Evolutionary conservation across 2,113 vertebrate species (phyloP).

Genomic region (Dasyurus viverrinus): DNA sequence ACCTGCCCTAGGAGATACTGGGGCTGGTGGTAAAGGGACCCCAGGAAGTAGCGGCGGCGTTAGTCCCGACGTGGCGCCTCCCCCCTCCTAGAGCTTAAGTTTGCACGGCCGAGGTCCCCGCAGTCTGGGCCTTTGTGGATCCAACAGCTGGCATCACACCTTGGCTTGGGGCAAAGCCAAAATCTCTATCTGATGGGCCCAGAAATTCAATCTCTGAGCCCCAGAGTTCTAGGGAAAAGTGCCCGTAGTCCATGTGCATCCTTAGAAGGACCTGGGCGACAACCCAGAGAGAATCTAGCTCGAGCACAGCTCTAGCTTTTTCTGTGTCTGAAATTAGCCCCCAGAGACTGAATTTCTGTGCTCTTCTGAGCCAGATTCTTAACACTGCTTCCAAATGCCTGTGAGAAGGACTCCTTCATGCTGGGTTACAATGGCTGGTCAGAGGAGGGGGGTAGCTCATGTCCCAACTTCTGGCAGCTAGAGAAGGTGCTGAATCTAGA

Average conservation of each 20-base stretch:
- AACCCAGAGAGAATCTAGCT: neutral
- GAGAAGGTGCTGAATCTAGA: neutral
- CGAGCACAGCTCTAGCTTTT: neutral
- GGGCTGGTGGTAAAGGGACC: neutral
- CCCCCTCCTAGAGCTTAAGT: neutral
- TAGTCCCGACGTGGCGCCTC: neutral
- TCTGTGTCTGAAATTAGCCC: neutral
- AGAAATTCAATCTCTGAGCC: neutral
- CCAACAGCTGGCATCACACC: neutral
- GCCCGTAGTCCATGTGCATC: accelerated
- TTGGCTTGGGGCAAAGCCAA: neutral
- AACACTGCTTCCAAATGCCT: neutral
- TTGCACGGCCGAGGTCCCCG: neutral
- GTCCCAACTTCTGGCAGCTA: neutral
- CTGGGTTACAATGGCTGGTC: neutral
- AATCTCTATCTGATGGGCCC: neutral
- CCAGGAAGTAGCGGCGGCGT: neutral
- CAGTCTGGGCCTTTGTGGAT: neutral
- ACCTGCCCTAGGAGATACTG: neutral
- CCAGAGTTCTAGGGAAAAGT: neutral
- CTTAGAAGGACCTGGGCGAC: neutral
- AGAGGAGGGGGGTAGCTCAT: neutral
- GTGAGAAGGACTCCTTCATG: neutral
- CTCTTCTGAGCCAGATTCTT: neutral
- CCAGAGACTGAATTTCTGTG: neutral